Base-by-base conservation (phyloP, 2,113 vertebrate species). In the Ibidorhyncha struthersii region DNA sequence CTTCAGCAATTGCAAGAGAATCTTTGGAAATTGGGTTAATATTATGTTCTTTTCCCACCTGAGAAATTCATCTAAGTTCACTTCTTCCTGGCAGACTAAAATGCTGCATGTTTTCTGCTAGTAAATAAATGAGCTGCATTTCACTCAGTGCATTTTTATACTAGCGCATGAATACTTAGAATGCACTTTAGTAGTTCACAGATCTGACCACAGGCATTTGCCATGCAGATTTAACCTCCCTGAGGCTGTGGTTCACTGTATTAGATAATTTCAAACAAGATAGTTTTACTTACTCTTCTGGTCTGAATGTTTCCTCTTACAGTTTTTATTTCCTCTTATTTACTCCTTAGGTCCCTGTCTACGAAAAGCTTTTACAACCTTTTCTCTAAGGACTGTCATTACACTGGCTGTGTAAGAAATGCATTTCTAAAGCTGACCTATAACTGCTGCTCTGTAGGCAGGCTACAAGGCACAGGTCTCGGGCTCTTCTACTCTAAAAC, bases 321-420 rank as follows among this genome's bases (percentile, higher is more conserved):
- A 97, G n/a, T 43, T 94, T 97, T 97, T 97, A 97, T 93, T 96
- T 96, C 89, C 86, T 91, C 14, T 14, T 97, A 96, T 97, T 98
- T 97, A 96, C 74, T 98, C 92, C 95, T 97, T 86, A 89, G 85
- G 73, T 94, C 96, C 15, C 94, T 94, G 80, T 90, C 96, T 96
- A 69, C 69, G 29, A 82, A 78, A 81, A 85, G 61, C 50, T 96
- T 97, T 97, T 91, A 97, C 26, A 94, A 56, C 50, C 59, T 85
- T 86, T 71, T 85, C 91, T 96, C 74, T 69, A 88, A 29, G 40
- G 67, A 93, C 20, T 86, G 45, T 67, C 73, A 90, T 88, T 49
- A 77, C 92, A 70, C 72, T n/a, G n/a, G 7, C 81, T 41, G 56
- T 12, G 30, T 21, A 40, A 69, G 65, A 87, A 89, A 87, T 49